Evolutionary conservation across 2,888 invertebrate species (phyloP).

Genomic region (Mellilla xanthometata): DNA sequence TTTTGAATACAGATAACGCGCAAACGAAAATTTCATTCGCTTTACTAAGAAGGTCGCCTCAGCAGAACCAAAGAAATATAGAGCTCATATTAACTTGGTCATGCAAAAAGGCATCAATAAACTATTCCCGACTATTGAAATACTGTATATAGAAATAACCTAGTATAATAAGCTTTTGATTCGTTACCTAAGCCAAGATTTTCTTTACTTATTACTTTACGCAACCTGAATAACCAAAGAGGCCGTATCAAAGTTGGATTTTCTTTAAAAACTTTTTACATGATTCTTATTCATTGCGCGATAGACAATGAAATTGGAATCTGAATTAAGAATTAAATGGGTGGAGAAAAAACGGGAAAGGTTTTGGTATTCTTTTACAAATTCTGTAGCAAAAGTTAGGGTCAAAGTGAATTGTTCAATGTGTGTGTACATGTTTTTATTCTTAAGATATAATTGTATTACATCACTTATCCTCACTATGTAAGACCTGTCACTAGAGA

Average conservation of each 20-base stretch:
- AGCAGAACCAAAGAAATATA: neutral
- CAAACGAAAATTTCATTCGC: no score
- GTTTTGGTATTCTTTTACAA: no score
- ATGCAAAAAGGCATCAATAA: constrained; percentile 9
- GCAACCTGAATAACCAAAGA: constrained; percentile 27
- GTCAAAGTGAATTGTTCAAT: no score
- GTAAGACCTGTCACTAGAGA: no score
- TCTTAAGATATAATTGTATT: no score
- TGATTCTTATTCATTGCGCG: constrained; percentile 21
- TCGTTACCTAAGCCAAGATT: constrained; percentile 31
- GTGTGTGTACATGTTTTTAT: no score
- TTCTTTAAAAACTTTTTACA: constrained; percentile 16
- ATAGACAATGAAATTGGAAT: constrained; percentile 20
- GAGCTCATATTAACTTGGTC: constrained; percentile 13
- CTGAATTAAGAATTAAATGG: constrained; percentile 11
- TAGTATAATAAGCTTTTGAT: constrained; percentile 31
- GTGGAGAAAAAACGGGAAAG: neutral
- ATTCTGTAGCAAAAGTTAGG: no score
- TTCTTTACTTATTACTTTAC: constrained; percentile 20
- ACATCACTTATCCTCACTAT: no score
- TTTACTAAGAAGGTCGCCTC: no score
- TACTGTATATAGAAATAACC: constrained; percentile 6
- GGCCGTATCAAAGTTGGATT: constrained; percentile 11
- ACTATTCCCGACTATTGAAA: constrained; percentile 8
- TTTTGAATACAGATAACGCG: no score